phyloP scores from a whole-genome alignment of 1,140 invertebrate genomes.

The Polypedilum pembai region DNA sequence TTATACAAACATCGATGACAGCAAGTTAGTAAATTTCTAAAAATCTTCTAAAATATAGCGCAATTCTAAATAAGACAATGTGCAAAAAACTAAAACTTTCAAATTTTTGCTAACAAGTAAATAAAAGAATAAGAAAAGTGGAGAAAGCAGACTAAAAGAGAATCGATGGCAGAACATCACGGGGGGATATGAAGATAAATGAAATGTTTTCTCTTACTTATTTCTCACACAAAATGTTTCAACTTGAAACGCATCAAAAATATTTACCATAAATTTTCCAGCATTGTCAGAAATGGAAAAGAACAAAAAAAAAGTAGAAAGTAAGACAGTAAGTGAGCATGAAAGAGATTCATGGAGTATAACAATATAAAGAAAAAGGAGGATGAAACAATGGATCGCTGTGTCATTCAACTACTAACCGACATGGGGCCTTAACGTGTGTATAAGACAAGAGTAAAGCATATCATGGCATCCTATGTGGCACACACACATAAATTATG shows the following conservation, averaged over 20 bases:
- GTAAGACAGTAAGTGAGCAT: background rate
- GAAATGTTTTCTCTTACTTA: slow-evolving; percentile 2
- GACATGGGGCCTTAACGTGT: background rate
- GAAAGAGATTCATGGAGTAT: background rate
- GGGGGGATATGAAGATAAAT: slow-evolving; percentile 12
- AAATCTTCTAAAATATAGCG: no score
- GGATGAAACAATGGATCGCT: slow-evolving; percentile 2
- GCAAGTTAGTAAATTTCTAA: no score
- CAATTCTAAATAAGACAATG: no score
- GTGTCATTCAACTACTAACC: slow-evolving; percentile 1
- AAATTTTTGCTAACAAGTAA: no score
- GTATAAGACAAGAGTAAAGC: background rate
- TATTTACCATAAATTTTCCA: slow-evolving; percentile 14
- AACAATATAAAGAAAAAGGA: background rate
- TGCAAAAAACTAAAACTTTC: no score
- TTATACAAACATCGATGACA: no score
- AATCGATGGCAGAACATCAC: slow-evolving; percentile 3
- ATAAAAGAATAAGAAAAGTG: background rate
- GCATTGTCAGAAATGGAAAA: background rate
- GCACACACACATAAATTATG: slow-evolving; percentile 7
- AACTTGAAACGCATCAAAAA: slow-evolving; percentile 2
- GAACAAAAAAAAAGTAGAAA: background rate
- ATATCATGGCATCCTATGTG: background rate
- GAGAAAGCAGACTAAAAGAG: background rate
- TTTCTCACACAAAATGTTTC: background rate